Evolutionary conservation across 2,797 vertebrate species (phyloP).

Genomic region (Melanogrammus aeglefinus): DNA sequence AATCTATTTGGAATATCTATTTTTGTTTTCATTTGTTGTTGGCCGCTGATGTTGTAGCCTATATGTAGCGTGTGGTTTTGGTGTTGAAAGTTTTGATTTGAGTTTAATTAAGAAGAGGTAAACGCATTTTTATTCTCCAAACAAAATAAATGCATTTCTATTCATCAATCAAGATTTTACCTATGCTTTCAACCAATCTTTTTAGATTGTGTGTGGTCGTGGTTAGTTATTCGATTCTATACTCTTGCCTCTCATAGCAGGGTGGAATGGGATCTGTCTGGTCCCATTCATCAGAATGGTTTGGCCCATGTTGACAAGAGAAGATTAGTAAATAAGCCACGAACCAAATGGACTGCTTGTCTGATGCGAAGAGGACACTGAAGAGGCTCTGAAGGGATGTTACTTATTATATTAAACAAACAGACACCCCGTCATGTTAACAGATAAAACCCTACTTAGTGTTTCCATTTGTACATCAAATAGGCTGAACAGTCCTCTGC

Average conservation of each 20-base stretch:
- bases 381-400: not conserved
- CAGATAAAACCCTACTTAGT: not conserved
- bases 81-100: not conserved
- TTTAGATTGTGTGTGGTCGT: too few relatives aligned
- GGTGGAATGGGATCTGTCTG: not conserved
- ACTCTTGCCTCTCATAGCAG: too few relatives aligned
- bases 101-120: not conserved
- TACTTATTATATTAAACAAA: too few relatives aligned
- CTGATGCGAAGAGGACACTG: constrained; percentile 23
- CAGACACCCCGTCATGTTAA: too few relatives aligned
- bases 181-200: too few relatives aligned
- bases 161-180: too few relatives aligned
- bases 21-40: not conserved
- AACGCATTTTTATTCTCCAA: not conserved
- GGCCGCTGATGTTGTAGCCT: not conserved
- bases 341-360: constrained; percentile 41
- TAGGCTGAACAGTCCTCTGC: not conserved
- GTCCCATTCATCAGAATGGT: constrained; percentile 28
- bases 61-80: not conserved
- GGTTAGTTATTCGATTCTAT: too few relatives aligned
- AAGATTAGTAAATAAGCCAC: constrained; percentile 32
- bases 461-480: not conserved
- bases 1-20: not conserved
- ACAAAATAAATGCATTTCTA: not conserved
- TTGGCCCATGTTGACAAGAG: constrained; percentile 26